Conservation (phyloP, 2,888 invertebrate genomes). For the Himalopsyche anomala region DNA sequence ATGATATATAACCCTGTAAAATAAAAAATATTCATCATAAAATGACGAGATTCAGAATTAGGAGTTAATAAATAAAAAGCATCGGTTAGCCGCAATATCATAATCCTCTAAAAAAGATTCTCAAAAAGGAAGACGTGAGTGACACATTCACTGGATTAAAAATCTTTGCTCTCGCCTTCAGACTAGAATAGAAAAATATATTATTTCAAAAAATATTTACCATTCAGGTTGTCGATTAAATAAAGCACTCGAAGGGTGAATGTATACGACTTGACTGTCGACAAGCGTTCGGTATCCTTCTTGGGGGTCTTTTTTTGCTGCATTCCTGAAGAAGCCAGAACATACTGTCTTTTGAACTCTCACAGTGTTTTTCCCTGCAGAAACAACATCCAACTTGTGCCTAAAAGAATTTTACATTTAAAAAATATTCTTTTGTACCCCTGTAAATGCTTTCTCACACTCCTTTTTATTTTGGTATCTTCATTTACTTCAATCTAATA, state of each 20-base stretch:
- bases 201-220: slow-evolving; percentile 73
- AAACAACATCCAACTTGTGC: slow-evolving; percentile 96
- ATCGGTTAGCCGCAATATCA: no score
- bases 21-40: neutral
- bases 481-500: no score
- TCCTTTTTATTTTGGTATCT: no score
- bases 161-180: neutral
- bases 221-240: slow-evolving; percentile 99
- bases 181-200: neutral
- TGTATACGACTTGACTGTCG: slow-evolving; percentile 98
- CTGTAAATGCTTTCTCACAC: no score
- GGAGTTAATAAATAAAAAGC: no score
- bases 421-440: no score
- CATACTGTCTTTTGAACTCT: slow-evolving; percentile 98
- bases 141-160: no score
- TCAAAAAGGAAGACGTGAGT: no score
- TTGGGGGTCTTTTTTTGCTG: slow-evolving; percentile 99
- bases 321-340: slow-evolving; percentile 98
- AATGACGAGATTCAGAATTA: no score
- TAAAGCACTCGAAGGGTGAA: slow-evolving; percentile 98
- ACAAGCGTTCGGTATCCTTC: slow-evolving; percentile 98
- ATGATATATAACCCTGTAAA: slow-evolving; percentile 94
- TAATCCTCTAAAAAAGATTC: no score
- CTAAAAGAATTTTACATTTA: slow-evolving; percentile 71
- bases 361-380: slow-evolving; percentile 96